Evolutionary conservation across 37 sponge, comb jelly and placozoan species (phyloP), one percentile per base, ranked within the genome.

Genomic region (Chondrilla cf. caribensis): DNA sequence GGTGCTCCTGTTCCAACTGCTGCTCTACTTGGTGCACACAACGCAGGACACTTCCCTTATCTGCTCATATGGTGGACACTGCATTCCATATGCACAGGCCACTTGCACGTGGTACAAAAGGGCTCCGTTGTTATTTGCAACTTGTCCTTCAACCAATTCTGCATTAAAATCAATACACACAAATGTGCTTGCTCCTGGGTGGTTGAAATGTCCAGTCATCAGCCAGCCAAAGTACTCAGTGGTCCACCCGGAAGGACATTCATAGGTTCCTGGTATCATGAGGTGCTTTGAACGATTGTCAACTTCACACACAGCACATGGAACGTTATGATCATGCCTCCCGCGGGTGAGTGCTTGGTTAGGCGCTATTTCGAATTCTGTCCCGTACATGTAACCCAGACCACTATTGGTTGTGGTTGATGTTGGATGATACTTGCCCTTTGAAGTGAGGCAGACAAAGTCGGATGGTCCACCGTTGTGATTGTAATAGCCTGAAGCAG

Each of bases 81-180:
- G 73, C 18, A 88, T 22, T 7, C 84, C 84, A 22, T 39, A 18
- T 55, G 44, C 55, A 57, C 88, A 88, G 58, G 39, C 42, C 7
- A 70, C 79, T 79, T 88, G 80, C 44, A 59, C 54, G 65, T 79
- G 80, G 54, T 83, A 59, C 31, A 88, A 42, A 32, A 84, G 59
- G 42, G 64, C 84, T 44, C 84, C 81, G 26, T 84, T 58, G 0
- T 68, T 54, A 31, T 47, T 79, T 22, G 54, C 24, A 2, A 22
- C 36, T 21, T 15, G 71, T 33, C 84, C 84, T 40, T 72, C 51
- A 58, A 84, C 54, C 19, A 68, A 17, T 2, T 83, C 80, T 17
- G 79, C 71, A 51, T 83, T 42, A 22, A 78, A 58, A 44, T 88
- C 88, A 38, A 88, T 80, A 83, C 88, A 88, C 41, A 83, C 73